Conservation (phyloP, 2,797 vertebrate species). For the Galaxias olidus region DNA sequence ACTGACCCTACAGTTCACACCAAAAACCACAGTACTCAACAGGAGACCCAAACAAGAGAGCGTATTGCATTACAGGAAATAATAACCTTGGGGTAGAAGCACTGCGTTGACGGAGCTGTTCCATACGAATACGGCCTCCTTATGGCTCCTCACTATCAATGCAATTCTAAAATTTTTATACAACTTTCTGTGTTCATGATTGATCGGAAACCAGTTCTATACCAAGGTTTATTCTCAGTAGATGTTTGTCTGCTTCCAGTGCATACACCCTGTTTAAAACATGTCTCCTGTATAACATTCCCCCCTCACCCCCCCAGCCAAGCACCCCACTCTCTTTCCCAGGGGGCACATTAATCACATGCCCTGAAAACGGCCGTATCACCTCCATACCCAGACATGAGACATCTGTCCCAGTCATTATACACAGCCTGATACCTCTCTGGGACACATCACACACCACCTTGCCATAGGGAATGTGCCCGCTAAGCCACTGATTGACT, state of each 20-base stretch:
- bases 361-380: constrained; percentile 33
- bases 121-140: constrained; percentile 41
- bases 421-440: constrained; percentile 44
- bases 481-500: constrained; percentile 24
- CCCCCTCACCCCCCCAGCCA: constrained; percentile 32
- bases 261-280: no score
- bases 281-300: background rate
- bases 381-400: constrained; percentile 53
- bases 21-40: constrained; percentile 33
- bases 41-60: constrained; percentile 22
- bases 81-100: constrained; percentile 49
- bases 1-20: constrained; percentile 9
- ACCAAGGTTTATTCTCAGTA: no score
- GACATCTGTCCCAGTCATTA: constrained; percentile 68
- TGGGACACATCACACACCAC: constrained; percentile 51
- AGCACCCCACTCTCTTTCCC: constrained; percentile 64
- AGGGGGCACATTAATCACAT: constrained; percentile 63
- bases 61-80: constrained; percentile 59
- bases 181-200: background rate
- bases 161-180: background rate
- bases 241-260: no score
- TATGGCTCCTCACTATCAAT: background rate
- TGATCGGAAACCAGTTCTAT: no score
- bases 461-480: constrained; percentile 40
- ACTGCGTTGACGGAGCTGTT: constrained; percentile 61